These are phyloP conservation scores for Melipona bicolor DNA, from an alignment of 2,888 invertebrate species.

Conservation along the genomic window DNA sequence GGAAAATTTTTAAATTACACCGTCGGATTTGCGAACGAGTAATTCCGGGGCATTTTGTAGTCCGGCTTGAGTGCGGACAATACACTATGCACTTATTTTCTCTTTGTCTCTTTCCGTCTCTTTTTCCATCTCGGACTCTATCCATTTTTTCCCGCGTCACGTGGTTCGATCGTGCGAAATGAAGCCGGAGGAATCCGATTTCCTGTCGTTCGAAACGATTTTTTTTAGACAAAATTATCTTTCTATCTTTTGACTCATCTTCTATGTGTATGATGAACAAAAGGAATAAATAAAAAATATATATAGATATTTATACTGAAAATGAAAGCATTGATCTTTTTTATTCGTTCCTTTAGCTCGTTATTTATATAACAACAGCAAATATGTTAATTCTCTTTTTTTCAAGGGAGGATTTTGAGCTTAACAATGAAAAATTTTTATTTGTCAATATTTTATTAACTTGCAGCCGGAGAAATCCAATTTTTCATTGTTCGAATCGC, in stretches of 20 bases:
- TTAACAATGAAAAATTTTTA: background rate
- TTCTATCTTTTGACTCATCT: conserved; percentile 32
- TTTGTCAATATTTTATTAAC: background rate
- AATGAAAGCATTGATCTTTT: conserved; percentile 2
- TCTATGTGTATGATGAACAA: background rate
- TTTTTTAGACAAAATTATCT: conserved; percentile 75
- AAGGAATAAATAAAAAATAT: background rate
- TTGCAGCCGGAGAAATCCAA: too few species aligned
- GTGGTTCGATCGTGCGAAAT: conserved; percentile 66
- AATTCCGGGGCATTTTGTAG: conserved; percentile 64
- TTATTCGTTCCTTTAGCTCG: background rate
- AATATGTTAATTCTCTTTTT: background rate
- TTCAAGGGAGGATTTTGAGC: background rate
- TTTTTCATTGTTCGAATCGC: too few species aligned
- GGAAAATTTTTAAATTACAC: conserved; percentile 68
- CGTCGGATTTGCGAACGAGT: conserved; percentile 56
- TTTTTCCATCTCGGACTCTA: background rate
- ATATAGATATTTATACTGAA: background rate
- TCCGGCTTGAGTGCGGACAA: conserved; percentile 45
- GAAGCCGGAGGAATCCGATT: conserved; percentile 73
- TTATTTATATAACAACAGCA: background rate
- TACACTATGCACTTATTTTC: conserved; percentile 27
- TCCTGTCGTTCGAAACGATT: conserved; percentile 65
- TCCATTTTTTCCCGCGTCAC: conserved; percentile 5
- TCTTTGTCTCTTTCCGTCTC: background rate